Conservation (phyloP, 2,797 vertebrate genomes). For the Pangasius macronema region DNA sequence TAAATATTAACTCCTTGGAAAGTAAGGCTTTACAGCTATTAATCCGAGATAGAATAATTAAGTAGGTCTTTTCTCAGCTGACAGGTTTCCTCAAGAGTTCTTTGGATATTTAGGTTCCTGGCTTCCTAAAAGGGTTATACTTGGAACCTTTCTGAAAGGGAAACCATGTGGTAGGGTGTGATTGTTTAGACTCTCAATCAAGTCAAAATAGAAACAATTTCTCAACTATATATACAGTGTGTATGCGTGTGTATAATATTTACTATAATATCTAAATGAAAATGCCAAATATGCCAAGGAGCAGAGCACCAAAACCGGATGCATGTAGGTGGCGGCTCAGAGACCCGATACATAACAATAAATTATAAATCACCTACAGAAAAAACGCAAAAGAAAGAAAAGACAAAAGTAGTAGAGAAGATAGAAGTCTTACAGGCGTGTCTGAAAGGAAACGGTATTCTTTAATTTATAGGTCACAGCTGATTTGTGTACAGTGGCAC, state of each 20-base stretch:
- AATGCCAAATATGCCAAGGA: not conserved
- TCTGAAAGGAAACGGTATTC: not conserved
- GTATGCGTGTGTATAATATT: not conserved
- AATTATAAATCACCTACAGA: too few species aligned
- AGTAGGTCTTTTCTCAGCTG: not conserved
- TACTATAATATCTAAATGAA: not conserved
- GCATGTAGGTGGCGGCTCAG: not conserved
- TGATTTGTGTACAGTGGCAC: not conserved
- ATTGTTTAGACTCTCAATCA: not conserved
- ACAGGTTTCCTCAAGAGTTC: not conserved
- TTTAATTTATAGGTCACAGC: not conserved
- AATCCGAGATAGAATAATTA: too few species aligned
- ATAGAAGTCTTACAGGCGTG: not conserved
- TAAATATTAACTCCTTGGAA: not conserved
- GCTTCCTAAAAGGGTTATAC: not conserved
- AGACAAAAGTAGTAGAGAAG: too few species aligned
- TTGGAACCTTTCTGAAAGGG: not conserved
- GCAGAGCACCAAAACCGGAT: too few species aligned
- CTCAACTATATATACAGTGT: not conserved
- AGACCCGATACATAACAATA: not conserved
- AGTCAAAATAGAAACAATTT: not conserved
- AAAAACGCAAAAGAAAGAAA: not conserved
- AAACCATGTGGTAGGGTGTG: not conserved
- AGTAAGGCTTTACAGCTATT: not conserved
- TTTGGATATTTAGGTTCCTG: not conserved